Evolutionary conservation across 2,113 vertebrate genomes (phyloP), one percentile per base, ranked within the genome.

Genomic region (Calidris pugnax): DNA sequence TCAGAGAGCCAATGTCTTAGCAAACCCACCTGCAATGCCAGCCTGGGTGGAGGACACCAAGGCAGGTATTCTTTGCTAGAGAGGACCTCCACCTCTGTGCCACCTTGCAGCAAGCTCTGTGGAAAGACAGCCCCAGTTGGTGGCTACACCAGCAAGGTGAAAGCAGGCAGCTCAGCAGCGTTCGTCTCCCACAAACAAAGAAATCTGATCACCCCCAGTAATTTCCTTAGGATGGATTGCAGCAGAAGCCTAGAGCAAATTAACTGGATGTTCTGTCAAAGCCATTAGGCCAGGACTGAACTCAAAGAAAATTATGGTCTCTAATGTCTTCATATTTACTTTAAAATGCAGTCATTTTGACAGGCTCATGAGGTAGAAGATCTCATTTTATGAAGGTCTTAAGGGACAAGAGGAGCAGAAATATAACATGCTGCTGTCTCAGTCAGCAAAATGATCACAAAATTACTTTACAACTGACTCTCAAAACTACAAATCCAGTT

Each of bases 321-420:
- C 89, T 91, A 84, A 95, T 96, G 89, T 90, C 87, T 95, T 94
- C 74, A 39, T 95, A 97, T 96, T 96, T 95, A 93, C 91, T 95
- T 97, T 91, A 91, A 86, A 97, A 97, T 67, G 81, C 87, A 96
- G 95, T 94, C 94, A 91, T 92, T 95, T 85, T 94, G 97, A 95
- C 55, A 68, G 78, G 84, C 86, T 91, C 89, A 94, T 91, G 94
- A 96, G 89, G 93, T 93, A 97, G 94, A 91, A 93, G 77, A 97
- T 95, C 94, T 96, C 89, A 94, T 97, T 96, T 97, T 85, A 87
- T 80, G 89, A 97, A 97, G 93, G 95, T 97, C 91, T 97, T 89
- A 66, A 89, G 89, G 89, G 89, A 97, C 91, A 96, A 82, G 66
- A 91, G 47, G 59, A 94, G 60, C 57, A 92, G 87, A 95, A 96